These are phyloP conservation scores for Megaustenia siamemsis DNA, from an alignment of 2,888 invertebrate genomes.

Conservation along the genomic window DNA sequence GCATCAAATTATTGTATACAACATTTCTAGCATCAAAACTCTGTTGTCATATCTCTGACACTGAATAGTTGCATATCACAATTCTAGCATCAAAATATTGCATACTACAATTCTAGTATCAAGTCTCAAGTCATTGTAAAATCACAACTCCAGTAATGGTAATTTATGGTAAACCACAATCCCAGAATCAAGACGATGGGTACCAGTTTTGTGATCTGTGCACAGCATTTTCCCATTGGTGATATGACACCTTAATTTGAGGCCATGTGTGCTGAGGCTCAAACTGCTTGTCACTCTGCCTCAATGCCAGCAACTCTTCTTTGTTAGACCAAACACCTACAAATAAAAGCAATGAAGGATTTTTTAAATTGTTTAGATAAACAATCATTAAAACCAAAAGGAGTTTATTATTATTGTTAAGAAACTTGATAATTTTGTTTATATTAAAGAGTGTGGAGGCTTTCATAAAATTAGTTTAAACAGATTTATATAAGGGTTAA, in stretches of 20 bases:
- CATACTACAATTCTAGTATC: background rate
- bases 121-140: background rate
- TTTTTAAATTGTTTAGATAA: background rate
- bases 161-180: background rate
- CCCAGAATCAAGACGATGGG: conserved; percentile 41
- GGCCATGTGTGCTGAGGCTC: conserved; percentile 78
- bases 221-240: conserved; percentile 84
- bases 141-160: background rate
- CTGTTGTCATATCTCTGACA: no score
- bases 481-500: no score
- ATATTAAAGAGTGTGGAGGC: no score
- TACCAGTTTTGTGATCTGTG: conserved; percentile 84
- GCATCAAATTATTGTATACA: background rate
- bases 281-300: conserved; percentile 85
- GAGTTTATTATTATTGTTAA: background rate
- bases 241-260: conserved; percentile 76
- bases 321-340: conserved; percentile 87
- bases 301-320: conserved; percentile 84
- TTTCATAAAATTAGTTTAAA: no score
- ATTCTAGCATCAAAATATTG: no score
- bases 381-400: background rate
- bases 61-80: no score
- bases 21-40: background rate
- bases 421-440: no score
- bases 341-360: conserved; percentile 55